These are phyloP conservation scores for Cryptomyrus ogoouensis DNA, from an alignment of 2,113 vertebrate genomes.

Conservation along the genomic window DNA sequence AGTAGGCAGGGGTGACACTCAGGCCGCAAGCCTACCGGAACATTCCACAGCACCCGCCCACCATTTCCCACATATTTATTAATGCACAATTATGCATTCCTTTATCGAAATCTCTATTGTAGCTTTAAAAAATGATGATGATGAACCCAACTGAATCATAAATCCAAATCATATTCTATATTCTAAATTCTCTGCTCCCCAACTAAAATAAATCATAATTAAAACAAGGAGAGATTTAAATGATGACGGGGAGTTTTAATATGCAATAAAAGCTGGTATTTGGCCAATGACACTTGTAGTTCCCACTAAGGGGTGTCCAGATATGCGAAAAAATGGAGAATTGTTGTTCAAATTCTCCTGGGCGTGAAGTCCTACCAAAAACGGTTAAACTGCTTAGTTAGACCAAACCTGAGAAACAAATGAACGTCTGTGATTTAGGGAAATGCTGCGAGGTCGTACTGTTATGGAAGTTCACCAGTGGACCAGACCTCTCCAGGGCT, in stretches of 20 bases:
- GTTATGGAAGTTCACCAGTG: neutral
- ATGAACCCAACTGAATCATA: neutral
- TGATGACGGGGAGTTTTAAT: neutral
- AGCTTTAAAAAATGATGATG: neutral
- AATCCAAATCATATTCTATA: neutral
- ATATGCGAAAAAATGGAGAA: neutral
- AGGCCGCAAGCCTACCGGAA: neutral
- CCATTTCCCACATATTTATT: neutral
- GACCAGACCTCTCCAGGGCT: neutral
- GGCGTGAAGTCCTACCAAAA: neutral
- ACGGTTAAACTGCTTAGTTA: neutral
- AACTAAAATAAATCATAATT: neutral
- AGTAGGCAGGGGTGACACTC: neutral
- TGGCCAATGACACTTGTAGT: neutral
- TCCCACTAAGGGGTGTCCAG: neutral
- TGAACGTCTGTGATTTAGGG: neutral
- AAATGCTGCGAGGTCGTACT: neutral
- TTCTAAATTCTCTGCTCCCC: neutral
- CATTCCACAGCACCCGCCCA: neutral
- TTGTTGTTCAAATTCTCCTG: neutral
- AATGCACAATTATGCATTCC: neutral
- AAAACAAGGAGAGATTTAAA: neutral
- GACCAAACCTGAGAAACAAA: neutral
- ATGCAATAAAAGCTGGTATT: neutral
- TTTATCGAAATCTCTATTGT: neutral